Evolutionary conservation across 2,113 vertebrate species (phyloP), one percentile per base, ranked within the genome.

Genomic region (Atlantisia rogersi): DNA sequence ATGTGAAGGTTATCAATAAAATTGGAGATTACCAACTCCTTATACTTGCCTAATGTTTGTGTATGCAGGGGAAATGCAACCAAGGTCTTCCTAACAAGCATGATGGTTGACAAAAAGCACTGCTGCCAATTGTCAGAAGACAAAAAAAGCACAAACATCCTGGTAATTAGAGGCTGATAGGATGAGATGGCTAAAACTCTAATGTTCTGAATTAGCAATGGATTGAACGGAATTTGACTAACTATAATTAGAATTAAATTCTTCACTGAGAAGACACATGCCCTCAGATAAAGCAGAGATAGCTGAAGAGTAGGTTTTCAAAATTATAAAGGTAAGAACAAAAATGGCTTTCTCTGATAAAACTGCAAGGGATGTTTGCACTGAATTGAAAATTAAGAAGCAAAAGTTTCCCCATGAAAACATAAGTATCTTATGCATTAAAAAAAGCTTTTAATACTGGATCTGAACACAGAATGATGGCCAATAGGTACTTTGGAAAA

Each of bases 131-230:
- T 64, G 28, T 71, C 58, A 67, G 39, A 83, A 77, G 48, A 62
- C 64, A 86, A 74, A 92, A 92, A 48, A 90, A 86, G 17, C 14
- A 55, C 48, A 75, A 93, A 91, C 39, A 71, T 58, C 60, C 62
- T 86, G 56, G 53, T 86, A 92, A 93, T 96, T 70, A 92, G 59
- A 50, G 35, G 25, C 26, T 67, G 78, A 85, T 59, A 80, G 68
- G 59, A 26, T 86, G 90, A 62, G 31, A 88, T 65, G 55, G 46
- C 39, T 78, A 59, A 78, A 85, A 64, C 22, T 50, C n/a, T 81
- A 83, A 73, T 70, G 80, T 81, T 92, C 83, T 63, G 16, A 88
- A 95, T 96, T 92, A 94, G 53, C 35, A 86, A 63, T 29, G 62
- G 73, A 92, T 71, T 78, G 32, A 81, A 79, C 26, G 10, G 71